These are phyloP conservation scores for Medauroidea extradentata DNA, from an alignment of 1,140 invertebrate species.

Conservation along the genomic window DNA sequence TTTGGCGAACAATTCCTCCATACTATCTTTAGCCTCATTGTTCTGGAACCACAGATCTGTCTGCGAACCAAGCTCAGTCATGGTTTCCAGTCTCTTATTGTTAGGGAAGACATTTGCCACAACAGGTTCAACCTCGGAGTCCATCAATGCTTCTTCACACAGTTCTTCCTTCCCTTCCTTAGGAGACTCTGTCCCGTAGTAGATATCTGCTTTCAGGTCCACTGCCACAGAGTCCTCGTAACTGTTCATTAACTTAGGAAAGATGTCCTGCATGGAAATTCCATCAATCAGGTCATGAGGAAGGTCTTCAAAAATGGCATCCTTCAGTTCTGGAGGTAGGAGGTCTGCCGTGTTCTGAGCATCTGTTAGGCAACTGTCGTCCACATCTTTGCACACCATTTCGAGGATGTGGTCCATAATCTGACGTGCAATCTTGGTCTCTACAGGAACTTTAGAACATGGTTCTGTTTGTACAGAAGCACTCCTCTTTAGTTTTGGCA, in stretches of 20 bases:
- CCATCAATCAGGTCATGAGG: conserved; percentile 74
- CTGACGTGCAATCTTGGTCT: conserved; percentile 53
- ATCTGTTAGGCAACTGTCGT: conserved; percentile 49
- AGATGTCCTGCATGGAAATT: conserved; percentile 71
- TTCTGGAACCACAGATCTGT: conserved; percentile 41
- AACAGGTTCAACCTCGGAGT: conserved; percentile 33
- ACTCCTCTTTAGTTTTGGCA: neutral
- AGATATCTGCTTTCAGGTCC: conserved; percentile 54
- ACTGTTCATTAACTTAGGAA: conserved; percentile 56
- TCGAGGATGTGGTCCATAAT: conserved; percentile 55
- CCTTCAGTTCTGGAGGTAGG: conserved; percentile 72
- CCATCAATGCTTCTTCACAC: conserved; percentile 36
- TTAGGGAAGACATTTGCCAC: neutral
- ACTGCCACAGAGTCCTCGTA: conserved; percentile 53
- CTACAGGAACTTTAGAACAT: conserved; percentile 22
- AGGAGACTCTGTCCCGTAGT: conserved; percentile 46
- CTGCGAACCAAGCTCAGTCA: conserved; percentile 30
- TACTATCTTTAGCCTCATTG: conserved; percentile 53
- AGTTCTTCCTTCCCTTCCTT: conserved; percentile 25
- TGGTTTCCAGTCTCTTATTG: conserved; percentile 10
- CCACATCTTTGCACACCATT: conserved; percentile 58
- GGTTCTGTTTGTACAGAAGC: neutral
- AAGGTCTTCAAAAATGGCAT: conserved; percentile 76
- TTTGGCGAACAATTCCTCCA: conserved; percentile 53
- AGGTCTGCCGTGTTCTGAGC: conserved; percentile 70